Base-by-base conservation (phyloP, 2,113 vertebrate genomes). In the Hyaena hyaena region DNA sequence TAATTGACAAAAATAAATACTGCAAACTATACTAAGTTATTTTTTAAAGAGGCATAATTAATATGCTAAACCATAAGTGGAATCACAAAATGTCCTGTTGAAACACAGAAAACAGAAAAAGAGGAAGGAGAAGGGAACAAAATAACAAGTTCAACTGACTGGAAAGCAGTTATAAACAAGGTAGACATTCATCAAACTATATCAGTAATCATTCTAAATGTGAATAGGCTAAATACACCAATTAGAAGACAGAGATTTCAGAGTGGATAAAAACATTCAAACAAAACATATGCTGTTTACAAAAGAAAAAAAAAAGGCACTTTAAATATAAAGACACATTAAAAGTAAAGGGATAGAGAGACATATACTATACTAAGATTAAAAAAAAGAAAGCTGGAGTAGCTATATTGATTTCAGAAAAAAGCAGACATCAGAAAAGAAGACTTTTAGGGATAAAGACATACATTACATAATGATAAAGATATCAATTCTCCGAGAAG, bases 1-100 rank as follows among this genome's bases (percentile, higher is more conserved):
- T 93, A 61, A 80, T 66, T 39, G 65, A 24, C 79, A 88, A 90
- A 95, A 95, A 81, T 69, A 65, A 90, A 48, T 65, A 69, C 71
- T 66, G 10, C 45, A 79, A 93, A 39, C 2, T 85, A 10, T 92
- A 45, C 79, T 95, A 73, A 89, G 73, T 35, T 79, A 84, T 73
- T 93, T 92, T 76, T 85, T 81, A 83, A 12, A 88, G 10, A 92
- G 69, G 21, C 61, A n/a, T 69, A 68, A 82, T 76, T 48, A 45
- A 31, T 65, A 81, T 80, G 35, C 23, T 31, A 53, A 90, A 85
- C 79, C 26, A 43, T 65, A 93, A 73, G 7, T 12, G 24, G 17
- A 66, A 86, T 81, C 53, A 86, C 31, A 35, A 96, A 86, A 81
- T 63, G 21, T 39, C 61, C 31, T 76, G 35, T n/a, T 55, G 33